Evolutionary conservation across 2,113 vertebrate genomes (phyloP).

Genomic region (Chrysemys picta): DNA sequence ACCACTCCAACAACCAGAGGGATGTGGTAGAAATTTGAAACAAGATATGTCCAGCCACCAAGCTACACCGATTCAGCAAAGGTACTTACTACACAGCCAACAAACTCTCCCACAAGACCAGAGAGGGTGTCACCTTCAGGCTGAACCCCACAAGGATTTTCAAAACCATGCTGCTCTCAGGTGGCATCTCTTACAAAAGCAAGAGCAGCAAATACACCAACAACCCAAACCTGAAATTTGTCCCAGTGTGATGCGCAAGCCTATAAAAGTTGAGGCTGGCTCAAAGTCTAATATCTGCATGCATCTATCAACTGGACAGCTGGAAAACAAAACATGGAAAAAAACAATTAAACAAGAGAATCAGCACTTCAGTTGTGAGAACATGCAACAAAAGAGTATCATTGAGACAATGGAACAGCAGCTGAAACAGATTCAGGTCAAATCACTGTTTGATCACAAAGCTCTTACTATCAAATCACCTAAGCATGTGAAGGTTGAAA

Average conservation of each 20-base stretch:
- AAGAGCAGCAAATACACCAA: slow-evolving; percentile 85
- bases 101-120: slow-evolving; percentile 78
- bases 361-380: slow-evolving; percentile 79
- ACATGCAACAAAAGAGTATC: slow-evolving; percentile 85
- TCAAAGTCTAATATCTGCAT: slow-evolving; percentile 78
- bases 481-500: slow-evolving; percentile 92
- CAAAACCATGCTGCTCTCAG: slow-evolving; percentile 90
- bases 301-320: slow-evolving; percentile 65
- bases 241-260: slow-evolving; percentile 69
- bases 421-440: slow-evolving; percentile 90
- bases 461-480: slow-evolving; percentile 85
- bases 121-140: slow-evolving; percentile 63
- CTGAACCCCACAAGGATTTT: slow-evolving; percentile 82
- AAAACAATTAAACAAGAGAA: slow-evolving; percentile 88
- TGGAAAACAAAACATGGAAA: slow-evolving; percentile 78
- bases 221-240: slow-evolving; percentile 73
- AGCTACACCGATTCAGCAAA: slow-evolving; percentile 64
- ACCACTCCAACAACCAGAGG: slow-evolving; percentile 72
- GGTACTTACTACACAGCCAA: slow-evolving; percentile 77
- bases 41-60: slow-evolving; percentile 58
- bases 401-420: slow-evolving; percentile 95
- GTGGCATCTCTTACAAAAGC: slow-evolving; percentile 90
- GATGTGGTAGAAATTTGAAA: slow-evolving; percentile 59
- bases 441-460: slow-evolving; percentile 91
- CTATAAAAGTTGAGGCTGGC: slow-evolving; percentile 86